Evolutionary conservation across 2,797 vertebrate genomes (phyloP), one percentile per base, ranked within the genome.

Genomic region (Microtus agrestis): DNA sequence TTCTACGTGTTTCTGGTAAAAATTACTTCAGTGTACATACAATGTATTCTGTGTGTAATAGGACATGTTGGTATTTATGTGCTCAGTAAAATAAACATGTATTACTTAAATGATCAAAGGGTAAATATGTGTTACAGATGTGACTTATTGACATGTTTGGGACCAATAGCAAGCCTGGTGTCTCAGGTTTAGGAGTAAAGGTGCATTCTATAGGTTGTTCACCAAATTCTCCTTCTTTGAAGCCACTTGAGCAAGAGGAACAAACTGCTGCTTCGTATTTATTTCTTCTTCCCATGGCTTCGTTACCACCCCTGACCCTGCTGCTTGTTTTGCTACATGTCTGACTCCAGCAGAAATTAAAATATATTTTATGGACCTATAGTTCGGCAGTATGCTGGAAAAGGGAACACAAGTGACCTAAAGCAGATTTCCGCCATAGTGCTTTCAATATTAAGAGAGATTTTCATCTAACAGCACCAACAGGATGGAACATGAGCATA

Each of bases 391-490:
- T 94, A 93, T 65, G 31, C 71, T 63, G 43, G 87, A 96, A 96
- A 90, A 95, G 85, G 85, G 95, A 97, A 97, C 96, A 95, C 74
- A 94, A 92, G 74, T 65, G 93, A 95, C 65, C 87, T 91, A 87
- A 96, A 97, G 91, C 81, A 95, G 89, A 95, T 96, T 92, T 95
- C 87, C 96, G 77, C 92, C 96, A 91, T 69, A 87, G 56, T 92
- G 88, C 81, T 91, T 95, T 92, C 91, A 91, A 95, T 92, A 95
- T 65, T 78, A 93, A 95, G 94, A 95, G 71, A 93, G 90, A 97
- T 97, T 97, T 97, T 95, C 92, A 91, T 97, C 91, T 96, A 94
- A 97, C 87, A 73, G 78, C 91, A 74, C 6, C 86, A 91, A 87
- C 56, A 97, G 96, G 76, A 95, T 87, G 81, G 34, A 92, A 96